Percentiles rank a stretch among this genome's conserved stretches.
Conservation (phyloP, 2,113 vertebrate genomes). For the Grammomys surdaster region DNA sequence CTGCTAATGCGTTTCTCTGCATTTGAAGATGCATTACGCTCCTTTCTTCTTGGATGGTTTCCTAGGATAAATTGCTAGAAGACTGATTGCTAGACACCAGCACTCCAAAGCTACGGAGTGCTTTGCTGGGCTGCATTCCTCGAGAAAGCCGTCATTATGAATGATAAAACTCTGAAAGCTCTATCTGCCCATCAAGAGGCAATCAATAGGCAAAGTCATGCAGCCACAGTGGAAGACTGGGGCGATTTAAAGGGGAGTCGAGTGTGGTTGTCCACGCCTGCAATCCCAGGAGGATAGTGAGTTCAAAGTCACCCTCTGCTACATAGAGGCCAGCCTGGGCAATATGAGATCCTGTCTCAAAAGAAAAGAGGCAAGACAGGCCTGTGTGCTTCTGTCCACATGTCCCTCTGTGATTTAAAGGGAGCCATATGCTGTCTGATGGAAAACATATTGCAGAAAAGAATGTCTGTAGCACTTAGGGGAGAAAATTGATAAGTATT, state of each 20-base stretch:
- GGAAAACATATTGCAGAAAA: neutral
- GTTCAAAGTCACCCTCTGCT: neutral
- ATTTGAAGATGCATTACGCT: neutral
- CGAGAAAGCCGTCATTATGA: neutral
- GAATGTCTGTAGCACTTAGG: neutral
- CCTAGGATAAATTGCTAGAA: slow-evolving; percentile 44
- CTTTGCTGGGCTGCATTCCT: neutral
- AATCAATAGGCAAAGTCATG: neutral
- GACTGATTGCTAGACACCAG: neutral
- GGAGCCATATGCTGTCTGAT: fast-evolving
- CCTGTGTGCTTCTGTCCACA: neutral
- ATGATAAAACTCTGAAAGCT: slow-evolving; percentile 25
- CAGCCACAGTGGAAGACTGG: neutral
- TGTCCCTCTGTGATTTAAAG: neutral
- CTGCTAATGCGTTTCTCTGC: neutral
- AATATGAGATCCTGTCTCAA: neutral
- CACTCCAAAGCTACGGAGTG: neutral
- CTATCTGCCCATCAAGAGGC: neutral
- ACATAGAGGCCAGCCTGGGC: neutral
- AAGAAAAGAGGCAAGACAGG: neutral
- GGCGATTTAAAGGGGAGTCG: neutral
- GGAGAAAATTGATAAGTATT: neutral
- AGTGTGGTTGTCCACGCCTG: neutral
- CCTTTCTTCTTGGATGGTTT: slow-evolving; percentile 31
- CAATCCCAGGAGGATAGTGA: neutral